phyloP scores from a whole-genome alignment of 2,888 invertebrate genomes.

The Chelonus formosanus region DNA sequence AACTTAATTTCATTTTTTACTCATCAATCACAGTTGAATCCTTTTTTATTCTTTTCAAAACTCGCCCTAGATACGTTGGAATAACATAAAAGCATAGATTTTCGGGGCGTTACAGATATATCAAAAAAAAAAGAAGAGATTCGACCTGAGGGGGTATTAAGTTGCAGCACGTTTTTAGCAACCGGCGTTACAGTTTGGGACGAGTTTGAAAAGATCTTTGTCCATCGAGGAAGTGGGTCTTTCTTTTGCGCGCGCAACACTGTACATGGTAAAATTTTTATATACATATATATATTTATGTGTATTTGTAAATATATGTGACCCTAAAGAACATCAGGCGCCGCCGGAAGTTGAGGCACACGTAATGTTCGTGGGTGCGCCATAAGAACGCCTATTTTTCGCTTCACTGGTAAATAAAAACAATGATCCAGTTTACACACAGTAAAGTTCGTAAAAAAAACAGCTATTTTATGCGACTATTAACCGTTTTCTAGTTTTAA shows the following conservation, averaged over 20 bases:
- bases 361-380: constrained; percentile 53
- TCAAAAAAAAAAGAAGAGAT: constrained; percentile 18
- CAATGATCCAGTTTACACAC: constrained; percentile 43
- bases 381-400: constrained; percentile 56
- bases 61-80: constrained; percentile 3
- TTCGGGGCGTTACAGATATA: constrained; percentile 15
- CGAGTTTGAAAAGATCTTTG: constrained; percentile 61
- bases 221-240: constrained; percentile 55
- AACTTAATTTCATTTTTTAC: neutral
- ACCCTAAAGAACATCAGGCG: constrained; percentile 23
- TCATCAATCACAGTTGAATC: neutral
- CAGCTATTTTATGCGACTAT: neutral
- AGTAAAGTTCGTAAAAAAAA: neutral
- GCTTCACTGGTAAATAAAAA: constrained; percentile 63
- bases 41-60: too few relatives aligned
- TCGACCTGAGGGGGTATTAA: constrained; percentile 35
- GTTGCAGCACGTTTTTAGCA: constrained; percentile 44
- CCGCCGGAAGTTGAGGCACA: constrained; percentile 41
- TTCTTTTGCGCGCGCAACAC: constrained; percentile 26
- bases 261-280: constrained; percentile 28
- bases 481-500: neutral
- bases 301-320: constrained; percentile 25
- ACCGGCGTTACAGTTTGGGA: constrained; percentile 56
- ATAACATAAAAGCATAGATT: constrained; percentile 2
- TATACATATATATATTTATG: constrained; percentile 13